Percentiles rank a stretch among this genome's conserved stretches.
Conservation (phyloP, 2,888 invertebrate genomes). For the Neoascia interrupta region DNA sequence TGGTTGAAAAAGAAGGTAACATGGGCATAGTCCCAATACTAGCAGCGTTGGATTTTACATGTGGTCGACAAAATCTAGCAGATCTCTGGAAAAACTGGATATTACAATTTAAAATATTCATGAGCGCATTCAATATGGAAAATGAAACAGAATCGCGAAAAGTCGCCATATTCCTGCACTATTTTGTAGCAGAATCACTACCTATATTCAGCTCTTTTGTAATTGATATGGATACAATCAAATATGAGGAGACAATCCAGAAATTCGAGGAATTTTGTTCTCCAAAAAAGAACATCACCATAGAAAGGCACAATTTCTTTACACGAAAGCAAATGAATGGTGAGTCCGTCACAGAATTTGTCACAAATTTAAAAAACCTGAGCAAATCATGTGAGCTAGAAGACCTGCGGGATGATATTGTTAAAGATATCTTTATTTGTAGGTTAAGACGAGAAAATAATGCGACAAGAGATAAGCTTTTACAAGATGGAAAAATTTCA, state of each 20-base stretch:
- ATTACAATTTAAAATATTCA: conserved; percentile 4
- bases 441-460: background rate
- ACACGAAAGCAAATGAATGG: conserved; percentile 19
- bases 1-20: too few relatives aligned
- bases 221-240: background rate
- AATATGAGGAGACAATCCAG: background rate
- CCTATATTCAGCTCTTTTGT: conserved; percentile 11
- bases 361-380: conserved; percentile 29
- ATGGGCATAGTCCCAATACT: too few relatives aligned
- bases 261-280: conserved; percentile 18
- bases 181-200: conserved; percentile 7
- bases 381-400: conserved; percentile 43
- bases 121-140: conserved; percentile 7
- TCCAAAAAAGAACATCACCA: conserved; percentile 37
- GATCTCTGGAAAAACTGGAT: conserved; percentile 10
- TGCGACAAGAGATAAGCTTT: background rate
- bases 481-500: background rate
- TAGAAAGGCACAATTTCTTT: conserved; percentile 34
- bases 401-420: background rate
- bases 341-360: conserved; percentile 34
- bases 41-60: too few relatives aligned
- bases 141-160: conserved; percentile 2
- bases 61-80: background rate
- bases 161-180: conserved; percentile 23
- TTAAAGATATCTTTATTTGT: conserved; percentile 8